Percentiles rank a stretch among this genome's conserved stretches.
Conservation (phyloP, 2,888 invertebrate species). For the Strigamia transsilvanica region DNA sequence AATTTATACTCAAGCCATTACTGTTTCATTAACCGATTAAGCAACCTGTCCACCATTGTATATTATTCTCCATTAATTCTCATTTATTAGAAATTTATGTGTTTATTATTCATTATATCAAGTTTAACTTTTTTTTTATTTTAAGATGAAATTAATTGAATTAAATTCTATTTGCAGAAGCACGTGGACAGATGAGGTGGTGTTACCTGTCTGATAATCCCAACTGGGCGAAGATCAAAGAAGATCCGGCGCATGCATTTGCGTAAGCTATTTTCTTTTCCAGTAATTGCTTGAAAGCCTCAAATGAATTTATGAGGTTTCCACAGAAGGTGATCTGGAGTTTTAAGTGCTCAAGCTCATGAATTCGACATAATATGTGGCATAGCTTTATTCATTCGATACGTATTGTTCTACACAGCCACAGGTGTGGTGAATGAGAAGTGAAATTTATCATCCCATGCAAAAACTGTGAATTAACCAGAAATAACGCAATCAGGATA, state of each 20-base stretch:
- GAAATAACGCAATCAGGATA: too few species aligned
- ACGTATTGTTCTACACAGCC: too few species aligned
- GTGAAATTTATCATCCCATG: too few species aligned
- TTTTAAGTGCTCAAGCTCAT: background rate
- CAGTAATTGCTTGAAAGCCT: background rate
- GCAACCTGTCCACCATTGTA: too few species aligned
- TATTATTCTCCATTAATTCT: too few species aligned
- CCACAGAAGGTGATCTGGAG: background rate
- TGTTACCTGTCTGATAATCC: slow-evolving; percentile 46
- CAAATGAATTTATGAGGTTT: background rate
- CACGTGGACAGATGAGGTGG: slow-evolving; percentile 33
- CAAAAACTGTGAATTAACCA: too few species aligned
- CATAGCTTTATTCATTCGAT: background rate
- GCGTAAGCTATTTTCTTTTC: slow-evolving; percentile 34
- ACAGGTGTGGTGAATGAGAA: too few species aligned
- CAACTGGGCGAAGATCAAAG: slow-evolving; percentile 26
- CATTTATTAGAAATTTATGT: too few species aligned
- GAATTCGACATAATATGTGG: background rate
- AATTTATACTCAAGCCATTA: too few species aligned
- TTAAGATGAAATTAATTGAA: background rate
- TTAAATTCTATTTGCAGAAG: slow-evolving; percentile 9
- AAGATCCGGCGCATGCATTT: slow-evolving; percentile 42
- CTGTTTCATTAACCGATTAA: too few species aligned
- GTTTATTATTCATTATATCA: background rate
- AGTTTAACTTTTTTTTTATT: too few species aligned